Base-by-base conservation (phyloP, 53 echinoderm and acorn worm genomes). In the Mesocentrotus franciscanus region DNA sequence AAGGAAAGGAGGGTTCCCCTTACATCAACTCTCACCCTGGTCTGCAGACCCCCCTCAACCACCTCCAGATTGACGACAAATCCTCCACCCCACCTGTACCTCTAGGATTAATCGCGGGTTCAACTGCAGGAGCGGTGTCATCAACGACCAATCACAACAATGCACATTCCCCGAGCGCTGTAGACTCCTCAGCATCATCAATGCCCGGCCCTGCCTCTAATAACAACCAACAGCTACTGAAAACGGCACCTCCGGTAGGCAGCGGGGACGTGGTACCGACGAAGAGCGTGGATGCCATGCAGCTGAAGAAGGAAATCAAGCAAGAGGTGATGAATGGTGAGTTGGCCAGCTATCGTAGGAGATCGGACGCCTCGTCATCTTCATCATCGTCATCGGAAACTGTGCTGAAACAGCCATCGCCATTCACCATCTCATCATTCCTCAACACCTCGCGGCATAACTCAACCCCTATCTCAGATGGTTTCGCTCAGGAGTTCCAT, bases 401-500 rank as follows among this genome's bases (percentile, higher is more conserved):
- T 60, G 95, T 95, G 78, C 92, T 92, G 87, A 96, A 95, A 89
- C 93, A 95, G 95, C 92, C 96, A 3, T 95, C 96, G 61, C 95
- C 89, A 49, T 96, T 96, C 56, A 95, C 96, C 64, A 95, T 96
- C 90, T 95, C 96, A 39, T 96, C 96, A 29, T 96, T 96, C 93
- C 93, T 96, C 39, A 95, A 96, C 95, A 81, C 95, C 49, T 96
- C 96, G 7, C 30, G 79, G 60, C 60, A 91, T 56, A 89, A 95
- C 81, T 96, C 95, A 84, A 60, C 96, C 10, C 92, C 96, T 16
- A 95, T 95, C 66, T 96, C 96, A 35, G 97, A 98, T 93, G 96
- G 95, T 29, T 99, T 99, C 90, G 99, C 97, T 29, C 99, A 99
- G 87, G 99, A 99, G 96, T 99, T 99, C 93, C 99, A 99, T 92